Conservation (phyloP, 2,113 vertebrate genomes). For the Percopsis transmontana region DNA sequence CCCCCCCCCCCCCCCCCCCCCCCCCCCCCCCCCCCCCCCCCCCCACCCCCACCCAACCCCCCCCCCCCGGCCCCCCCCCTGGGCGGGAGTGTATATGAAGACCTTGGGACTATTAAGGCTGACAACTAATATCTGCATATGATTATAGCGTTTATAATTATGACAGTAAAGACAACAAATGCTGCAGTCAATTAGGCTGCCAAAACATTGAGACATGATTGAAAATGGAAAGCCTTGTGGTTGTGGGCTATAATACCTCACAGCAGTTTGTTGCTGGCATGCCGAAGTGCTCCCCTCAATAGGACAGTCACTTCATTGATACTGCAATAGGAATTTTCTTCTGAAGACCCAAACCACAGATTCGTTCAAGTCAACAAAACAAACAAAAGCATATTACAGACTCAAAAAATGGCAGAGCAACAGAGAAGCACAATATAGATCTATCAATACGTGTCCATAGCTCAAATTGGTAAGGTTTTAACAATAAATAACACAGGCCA, state of each 20-base stretch:
- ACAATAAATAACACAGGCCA: too few species aligned
- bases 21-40: too few species aligned
- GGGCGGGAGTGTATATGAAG: conserved; percentile 1
- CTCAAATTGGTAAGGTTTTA: too few species aligned
- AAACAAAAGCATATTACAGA: conserved; percentile 38
- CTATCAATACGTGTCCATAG: conserved; percentile 7
- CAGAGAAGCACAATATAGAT: neutral
- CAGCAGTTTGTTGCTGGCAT: conserved; percentile 42
- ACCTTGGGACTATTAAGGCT: conserved; percentile 33
- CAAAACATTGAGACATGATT: conserved; percentile 53
- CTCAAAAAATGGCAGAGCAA: conserved; percentile 3
- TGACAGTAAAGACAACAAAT: conserved; percentile 44
- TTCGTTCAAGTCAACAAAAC: conserved; percentile 33
- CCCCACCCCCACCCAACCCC: too few species aligned
- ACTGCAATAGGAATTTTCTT: conserved; percentile 43
- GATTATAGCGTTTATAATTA: conserved; percentile 54
- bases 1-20: too few species aligned
- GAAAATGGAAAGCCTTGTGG: conserved; percentile 56
- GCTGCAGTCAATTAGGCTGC: conserved; percentile 47
- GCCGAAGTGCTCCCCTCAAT: conserved; percentile 58
- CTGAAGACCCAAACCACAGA: conserved; percentile 38
- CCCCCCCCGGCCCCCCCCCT: too few species aligned
- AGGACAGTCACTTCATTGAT: conserved; percentile 30
- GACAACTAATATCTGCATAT: conserved; percentile 43
- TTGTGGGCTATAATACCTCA: conserved; percentile 55